phyloP scores from a whole-genome alignment of 92 coral and sea anemone species.

The Anthopleura xanthogrammica region DNA sequence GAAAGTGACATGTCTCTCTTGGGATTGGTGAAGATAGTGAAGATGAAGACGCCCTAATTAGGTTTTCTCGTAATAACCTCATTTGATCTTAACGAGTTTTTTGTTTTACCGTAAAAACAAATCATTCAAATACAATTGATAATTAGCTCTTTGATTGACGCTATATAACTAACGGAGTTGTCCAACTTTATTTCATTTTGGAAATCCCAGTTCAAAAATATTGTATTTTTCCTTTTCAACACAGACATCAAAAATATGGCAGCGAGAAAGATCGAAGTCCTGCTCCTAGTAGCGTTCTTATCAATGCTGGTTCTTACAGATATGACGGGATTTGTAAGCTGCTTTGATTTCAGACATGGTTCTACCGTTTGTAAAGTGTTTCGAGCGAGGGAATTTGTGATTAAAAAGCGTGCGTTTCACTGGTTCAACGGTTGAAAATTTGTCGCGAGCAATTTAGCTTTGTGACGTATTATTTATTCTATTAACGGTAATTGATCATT shows the following conservation, averaged over 20 bases:
- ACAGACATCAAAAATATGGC: too few species aligned
- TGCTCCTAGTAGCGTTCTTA: conserved; percentile 40
- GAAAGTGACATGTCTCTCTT: too few species aligned
- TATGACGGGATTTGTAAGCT: conserved; percentile 67
- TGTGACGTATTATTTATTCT: not conserved
- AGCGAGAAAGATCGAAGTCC: conserved; percentile 6
- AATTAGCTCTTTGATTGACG: too few species aligned
- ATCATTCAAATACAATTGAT: too few species aligned
- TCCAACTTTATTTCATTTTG: too few species aligned
- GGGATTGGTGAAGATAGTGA: too few species aligned
- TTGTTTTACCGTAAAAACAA: too few species aligned
- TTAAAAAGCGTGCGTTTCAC: not conserved
- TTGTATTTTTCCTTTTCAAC: not conserved
- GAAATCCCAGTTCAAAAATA: too few species aligned
- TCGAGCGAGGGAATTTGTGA: not conserved
- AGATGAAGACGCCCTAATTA: too few species aligned
- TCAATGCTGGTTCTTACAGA: conserved; percentile 43
- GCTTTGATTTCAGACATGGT: conserved; percentile 62
- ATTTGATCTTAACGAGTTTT: too few species aligned
- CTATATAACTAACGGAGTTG: too few species aligned
- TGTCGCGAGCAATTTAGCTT: not conserved
- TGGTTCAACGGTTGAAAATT: not conserved
- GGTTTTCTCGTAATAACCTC: too few species aligned
- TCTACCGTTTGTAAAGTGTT: not conserved
- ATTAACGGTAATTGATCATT: not conserved